Percentiles rank a stretch among this genome's conserved stretches.
Conservation (phyloP, 2,797 vertebrate genomes). For the Lacerta viridis region DNA sequence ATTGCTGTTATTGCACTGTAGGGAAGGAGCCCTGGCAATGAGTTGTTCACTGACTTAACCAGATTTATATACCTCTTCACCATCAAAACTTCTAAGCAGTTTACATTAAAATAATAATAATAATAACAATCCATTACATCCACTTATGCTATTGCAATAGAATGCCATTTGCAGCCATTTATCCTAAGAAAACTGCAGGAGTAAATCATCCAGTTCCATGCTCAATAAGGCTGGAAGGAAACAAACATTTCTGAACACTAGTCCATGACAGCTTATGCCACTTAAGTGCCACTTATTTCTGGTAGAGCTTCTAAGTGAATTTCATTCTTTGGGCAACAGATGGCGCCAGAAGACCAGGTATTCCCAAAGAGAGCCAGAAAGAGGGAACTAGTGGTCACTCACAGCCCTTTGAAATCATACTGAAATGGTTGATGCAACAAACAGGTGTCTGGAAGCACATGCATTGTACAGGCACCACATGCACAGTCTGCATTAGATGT, state of each 20-base stretch:
- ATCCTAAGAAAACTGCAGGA: not conserved
- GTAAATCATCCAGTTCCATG: not conserved
- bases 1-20: not conserved
- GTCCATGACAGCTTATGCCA: too few relatives aligned
- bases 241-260: not conserved
- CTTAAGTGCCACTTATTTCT: too few relatives aligned
- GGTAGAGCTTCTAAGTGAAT: fast-evolving
- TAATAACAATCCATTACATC: not conserved
- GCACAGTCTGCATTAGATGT: not conserved
- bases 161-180: not conserved
- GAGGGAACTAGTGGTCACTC: too few relatives aligned
- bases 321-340: constrained; percentile 47
- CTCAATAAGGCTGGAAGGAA: not conserved
- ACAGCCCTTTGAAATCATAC: not conserved
- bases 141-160: not conserved
- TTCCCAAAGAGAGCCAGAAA: not conserved
- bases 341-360: constrained; percentile 50
- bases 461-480: not conserved
- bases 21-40: not conserved
- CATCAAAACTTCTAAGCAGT: too few relatives aligned
- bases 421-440: not conserved
- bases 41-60: too few relatives aligned
- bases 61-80: too few relatives aligned
- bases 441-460: not conserved
- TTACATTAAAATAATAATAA: too few relatives aligned